These are phyloP conservation scores for Hyles vespertilio DNA, from an alignment of 1,140 invertebrate species.

Conservation along the genomic window DNA sequence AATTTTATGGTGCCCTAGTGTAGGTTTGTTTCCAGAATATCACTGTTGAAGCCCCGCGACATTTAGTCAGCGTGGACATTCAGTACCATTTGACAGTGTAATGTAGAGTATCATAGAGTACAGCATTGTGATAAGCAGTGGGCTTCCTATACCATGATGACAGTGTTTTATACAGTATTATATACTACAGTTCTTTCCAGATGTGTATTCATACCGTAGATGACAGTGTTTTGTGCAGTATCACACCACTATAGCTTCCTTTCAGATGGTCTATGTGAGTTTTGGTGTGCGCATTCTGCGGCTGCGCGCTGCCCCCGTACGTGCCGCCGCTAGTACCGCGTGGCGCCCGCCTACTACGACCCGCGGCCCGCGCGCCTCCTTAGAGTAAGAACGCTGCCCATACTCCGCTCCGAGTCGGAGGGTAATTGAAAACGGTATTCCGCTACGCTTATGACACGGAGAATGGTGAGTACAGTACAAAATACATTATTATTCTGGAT, in stretches of 20 bases:
- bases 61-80: too few relatives aligned
- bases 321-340: slow-evolving; percentile 32
- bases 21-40: too few relatives aligned
- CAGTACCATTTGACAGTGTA: too few relatives aligned
- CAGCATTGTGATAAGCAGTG: too few relatives aligned
- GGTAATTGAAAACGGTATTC: slow-evolving; percentile 59
- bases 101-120: too few relatives aligned
- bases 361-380: slow-evolving; percentile 34
- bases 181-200: slow-evolving; percentile 4
- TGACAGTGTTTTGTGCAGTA: too few relatives aligned
- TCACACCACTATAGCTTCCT: too few relatives aligned
- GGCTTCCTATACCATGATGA: too few relatives aligned
- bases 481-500: too few relatives aligned
- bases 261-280: slow-evolving; percentile 52
- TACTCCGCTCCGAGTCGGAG: slow-evolving; percentile 51
- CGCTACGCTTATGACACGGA: slow-evolving; percentile 63
- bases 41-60: too few relatives aligned
- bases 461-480: slow-evolving; percentile 42
- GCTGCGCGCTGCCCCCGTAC: slow-evolving; percentile 37
- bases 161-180: not conserved
- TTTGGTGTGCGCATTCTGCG: slow-evolving; percentile 37
- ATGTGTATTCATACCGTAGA: too few relatives aligned
- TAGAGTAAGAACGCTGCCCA: slow-evolving; percentile 56
- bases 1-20: too few relatives aligned
- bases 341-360: slow-evolving; percentile 37